Conservation (phyloP, 2,888 invertebrate species). For the Ectemnius cavifrons region DNA sequence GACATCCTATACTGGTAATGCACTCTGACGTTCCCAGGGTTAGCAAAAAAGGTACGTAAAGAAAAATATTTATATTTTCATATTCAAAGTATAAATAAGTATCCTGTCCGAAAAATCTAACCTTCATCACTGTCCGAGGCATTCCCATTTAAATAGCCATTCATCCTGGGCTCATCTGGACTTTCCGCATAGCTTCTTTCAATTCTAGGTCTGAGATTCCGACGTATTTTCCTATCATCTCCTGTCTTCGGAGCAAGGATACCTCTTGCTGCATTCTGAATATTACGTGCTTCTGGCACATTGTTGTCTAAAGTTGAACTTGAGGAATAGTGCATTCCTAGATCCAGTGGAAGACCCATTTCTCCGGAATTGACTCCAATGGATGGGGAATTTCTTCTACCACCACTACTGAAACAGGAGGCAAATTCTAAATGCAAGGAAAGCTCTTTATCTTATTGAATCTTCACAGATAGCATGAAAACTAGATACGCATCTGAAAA, state of each 20-base stretch:
- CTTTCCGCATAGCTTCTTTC: slow-evolving; percentile 93
- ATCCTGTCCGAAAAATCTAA: slow-evolving; percentile 41
- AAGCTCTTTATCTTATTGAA: not conserved
- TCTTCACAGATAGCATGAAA: not conserved
- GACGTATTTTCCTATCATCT: slow-evolving; percentile 79
- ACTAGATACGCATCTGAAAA: slow-evolving; percentile 22
- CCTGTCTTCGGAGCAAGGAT: slow-evolving; percentile 75
- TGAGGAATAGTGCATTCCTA: slow-evolving; percentile 71
- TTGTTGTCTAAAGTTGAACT: slow-evolving; percentile 71
- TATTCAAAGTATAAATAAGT: slow-evolving; percentile 29
- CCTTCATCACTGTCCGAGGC: slow-evolving; percentile 75
- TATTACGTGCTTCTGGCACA: slow-evolving; percentile 73
- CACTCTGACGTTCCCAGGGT: no score
- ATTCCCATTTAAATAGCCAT: slow-evolving; percentile 79
- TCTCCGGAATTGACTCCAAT: slow-evolving; percentile 65
- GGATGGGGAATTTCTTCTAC: slow-evolving; percentile 72
- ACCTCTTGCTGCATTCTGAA: slow-evolving; percentile 74
- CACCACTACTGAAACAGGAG: slow-evolving; percentile 66
- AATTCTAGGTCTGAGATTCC: slow-evolving; percentile 89
- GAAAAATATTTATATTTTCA: not conserved
- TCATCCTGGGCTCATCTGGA: slow-evolving; percentile 83
- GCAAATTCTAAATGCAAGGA: slow-evolving; percentile 5
- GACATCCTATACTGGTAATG: not conserved
- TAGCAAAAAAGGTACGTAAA: not conserved
- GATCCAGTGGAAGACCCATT: slow-evolving; percentile 69